phyloP scores from a whole-genome alignment of 2,797 vertebrate species.

The Typhlichthys eigenmanni region DNA sequence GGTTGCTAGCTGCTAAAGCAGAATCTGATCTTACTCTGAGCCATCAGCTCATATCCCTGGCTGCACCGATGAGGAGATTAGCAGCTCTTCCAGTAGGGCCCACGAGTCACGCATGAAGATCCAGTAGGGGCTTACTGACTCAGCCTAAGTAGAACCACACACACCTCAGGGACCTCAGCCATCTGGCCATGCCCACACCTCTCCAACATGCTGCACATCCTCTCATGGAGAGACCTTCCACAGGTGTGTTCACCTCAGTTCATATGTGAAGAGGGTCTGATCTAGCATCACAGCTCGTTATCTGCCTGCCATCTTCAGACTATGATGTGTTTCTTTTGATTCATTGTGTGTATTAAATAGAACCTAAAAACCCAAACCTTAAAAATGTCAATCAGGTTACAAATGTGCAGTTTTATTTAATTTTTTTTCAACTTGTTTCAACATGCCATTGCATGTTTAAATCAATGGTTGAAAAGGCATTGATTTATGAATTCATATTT shows the following conservation, averaged over 20 bases:
- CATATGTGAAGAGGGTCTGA: neutral
- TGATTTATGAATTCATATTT: no score
- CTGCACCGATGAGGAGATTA: conserved; percentile 71
- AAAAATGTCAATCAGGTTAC: no score
- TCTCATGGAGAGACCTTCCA: no score
- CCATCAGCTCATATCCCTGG: conserved; percentile 72
- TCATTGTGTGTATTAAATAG: no score
- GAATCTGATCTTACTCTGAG: conserved; percentile 74
- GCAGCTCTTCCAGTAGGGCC: conserved; percentile 56
- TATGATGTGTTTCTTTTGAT: no score
- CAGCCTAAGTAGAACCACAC: conserved; percentile 15
- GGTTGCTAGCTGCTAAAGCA: conserved; percentile 78
- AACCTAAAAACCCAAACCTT: no score
- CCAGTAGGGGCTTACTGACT: conserved; percentile 17
- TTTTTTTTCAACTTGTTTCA: no score
- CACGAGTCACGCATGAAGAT: conserved; percentile 15
- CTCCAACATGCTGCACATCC: neutral
- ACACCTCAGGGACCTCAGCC: neutral
- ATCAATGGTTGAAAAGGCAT: no score
- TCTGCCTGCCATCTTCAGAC: neutral
- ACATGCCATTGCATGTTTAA: no score
- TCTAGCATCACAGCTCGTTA: neutral
- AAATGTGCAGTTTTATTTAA: no score
- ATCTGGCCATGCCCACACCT: conserved; percentile 44
- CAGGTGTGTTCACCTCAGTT: no score